phyloP scores from a whole-genome alignment of 1,140 invertebrate genomes.

The Drosophila suzukii region DNA sequence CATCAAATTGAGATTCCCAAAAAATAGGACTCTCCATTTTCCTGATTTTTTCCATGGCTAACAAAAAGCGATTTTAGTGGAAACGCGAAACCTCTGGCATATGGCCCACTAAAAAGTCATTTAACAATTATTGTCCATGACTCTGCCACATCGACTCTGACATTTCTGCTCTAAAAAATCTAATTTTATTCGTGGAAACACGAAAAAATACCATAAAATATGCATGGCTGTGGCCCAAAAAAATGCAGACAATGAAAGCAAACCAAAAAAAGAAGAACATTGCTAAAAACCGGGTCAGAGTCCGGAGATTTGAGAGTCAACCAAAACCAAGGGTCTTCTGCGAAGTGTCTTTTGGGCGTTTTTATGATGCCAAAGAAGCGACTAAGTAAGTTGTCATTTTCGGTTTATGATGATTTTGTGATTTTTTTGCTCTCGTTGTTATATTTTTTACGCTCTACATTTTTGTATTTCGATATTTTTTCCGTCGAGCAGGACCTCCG shows the following conservation, averaged over 20 bases:
- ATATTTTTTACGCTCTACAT: slow-evolving; percentile 82
- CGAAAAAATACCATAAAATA: slow-evolving; percentile 57
- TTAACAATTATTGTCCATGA: slow-evolving; percentile 49
- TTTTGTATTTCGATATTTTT: slow-evolving; percentile 40
- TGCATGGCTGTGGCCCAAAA: slow-evolving; percentile 51
- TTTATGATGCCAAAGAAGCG: slow-evolving; percentile 57
- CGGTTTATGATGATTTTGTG: slow-evolving; percentile 66
- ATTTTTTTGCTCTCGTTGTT: slow-evolving; percentile 77
- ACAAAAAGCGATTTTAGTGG: slow-evolving; percentile 46
- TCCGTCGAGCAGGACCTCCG: slow-evolving; percentile 11
- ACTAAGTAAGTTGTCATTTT: slow-evolving; percentile 68
- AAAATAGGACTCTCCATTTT: not conserved
- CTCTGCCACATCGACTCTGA: slow-evolving; percentile 29
- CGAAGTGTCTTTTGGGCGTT: slow-evolving; percentile 38
- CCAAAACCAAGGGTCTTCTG: slow-evolving; percentile 36
- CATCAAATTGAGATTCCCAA: slow-evolving; percentile 3
- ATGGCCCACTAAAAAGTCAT: slow-evolving; percentile 50
- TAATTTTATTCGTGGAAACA: slow-evolving; percentile 74
- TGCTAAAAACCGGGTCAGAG: slow-evolving; percentile 57
- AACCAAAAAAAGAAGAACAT: slow-evolving; percentile 39
- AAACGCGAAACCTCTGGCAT: slow-evolving; percentile 46
- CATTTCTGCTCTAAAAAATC: slow-evolving; percentile 75
- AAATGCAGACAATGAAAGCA: not conserved
- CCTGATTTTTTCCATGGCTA: slow-evolving; percentile 1
- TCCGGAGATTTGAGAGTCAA: slow-evolving; percentile 14